phyloP scores from a whole-genome alignment of 1,140 invertebrate species.

The Pachyrhynchus sulphureomaculatus region DNA sequence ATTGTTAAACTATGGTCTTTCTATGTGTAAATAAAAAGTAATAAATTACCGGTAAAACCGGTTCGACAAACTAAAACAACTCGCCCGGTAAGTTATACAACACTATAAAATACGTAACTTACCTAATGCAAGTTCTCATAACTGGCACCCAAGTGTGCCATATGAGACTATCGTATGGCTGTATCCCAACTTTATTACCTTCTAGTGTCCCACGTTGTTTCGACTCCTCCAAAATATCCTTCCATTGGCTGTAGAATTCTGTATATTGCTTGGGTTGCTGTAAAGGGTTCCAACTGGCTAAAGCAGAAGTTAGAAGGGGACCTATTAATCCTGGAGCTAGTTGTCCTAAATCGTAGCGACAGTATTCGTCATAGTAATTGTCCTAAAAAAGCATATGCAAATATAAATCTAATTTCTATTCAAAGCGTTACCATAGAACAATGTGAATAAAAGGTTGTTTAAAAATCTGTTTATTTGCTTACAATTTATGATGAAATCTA shows the following conservation, averaged over 20 bases:
- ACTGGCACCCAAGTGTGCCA: conserved; percentile 91
- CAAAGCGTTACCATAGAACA: too few relatives aligned
- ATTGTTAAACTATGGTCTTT: too few relatives aligned
- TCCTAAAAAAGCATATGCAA: conserved; percentile 42
- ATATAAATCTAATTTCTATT: too few relatives aligned
- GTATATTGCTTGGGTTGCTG: conserved; percentile 62
- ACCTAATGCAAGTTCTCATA: conserved; percentile 69
- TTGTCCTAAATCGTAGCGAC: conserved; percentile 63
- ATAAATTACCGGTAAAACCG: not conserved
- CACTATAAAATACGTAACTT: conserved; percentile 45
- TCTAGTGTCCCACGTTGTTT: conserved; percentile 48
- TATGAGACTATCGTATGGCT: conserved; percentile 77
- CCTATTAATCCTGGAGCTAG: conserved; percentile 66
- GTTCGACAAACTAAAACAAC: not conserved
- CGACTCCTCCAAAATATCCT: conserved; percentile 61
- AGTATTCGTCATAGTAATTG: conserved; percentile 59
- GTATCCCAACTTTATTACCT: conserved; percentile 59
- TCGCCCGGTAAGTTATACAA: not conserved
- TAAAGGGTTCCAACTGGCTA: conserved; percentile 76
- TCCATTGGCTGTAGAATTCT: conserved; percentile 73
- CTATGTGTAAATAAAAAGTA: too few relatives aligned
- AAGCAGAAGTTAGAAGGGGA: conserved; percentile 66
- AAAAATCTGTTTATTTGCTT: not conserved
- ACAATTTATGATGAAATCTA: not conserved
- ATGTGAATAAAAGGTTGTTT: too few relatives aligned